Base-by-base conservation (phyloP, 1,140 invertebrate genomes). In the Arion vulgaris region DNA sequence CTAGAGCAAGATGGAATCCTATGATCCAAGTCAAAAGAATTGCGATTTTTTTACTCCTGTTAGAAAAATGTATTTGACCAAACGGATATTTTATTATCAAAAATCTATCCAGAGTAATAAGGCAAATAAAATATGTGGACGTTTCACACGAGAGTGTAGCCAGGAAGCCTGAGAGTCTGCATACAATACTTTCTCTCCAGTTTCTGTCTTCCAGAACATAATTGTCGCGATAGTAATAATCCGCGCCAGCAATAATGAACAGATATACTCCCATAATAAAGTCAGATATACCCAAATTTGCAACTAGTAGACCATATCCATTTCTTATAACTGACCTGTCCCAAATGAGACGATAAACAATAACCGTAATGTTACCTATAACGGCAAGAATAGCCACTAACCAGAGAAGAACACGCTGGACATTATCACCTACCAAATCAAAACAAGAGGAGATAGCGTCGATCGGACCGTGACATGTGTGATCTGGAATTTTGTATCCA, bases 201-300 rank as follows among this genome's bases (percentile, higher is more conserved):
- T 71, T 23, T 17, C 49, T 75, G 34, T 87, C 89, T 45, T 89
- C 41, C 57, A 82, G 84, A 36, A 86, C 82, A 74, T 91, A 91
- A n/a, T 69, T 73, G 26, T 86, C 88, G 86, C 86, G n/a, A n/a
- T n/a, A n/a, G n/a, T n/a, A n/a, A n/a, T n/a, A n/a, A n/a, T n/a
- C n/a, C n/a, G n/a, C n/a, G 9, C 83, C 68, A 11, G 86, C 89
- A 57, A 91, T 89, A 19, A 91, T 87, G 2, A 87, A 74, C 80
- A 91, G 68, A 76, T 91, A 91, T 4, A 91, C 41, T 0, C 90
- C 90, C 89, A 90, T 91, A 26, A 89, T n/a, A n/a, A n/a, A n/a
- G n/a, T n/a, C n/a, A n/a, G n/a, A n/a, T n/a, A n/a, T n/a, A n/a
- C n/a, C n/a, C 71, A 91, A 80, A 82, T 88, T 87, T 17, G 87